Percentiles rank a stretch among this genome's conserved stretches.
Evolutionary conservation across 2,888 invertebrate genomes (phyloP).

Genomic region (Elmis aenea): DNA sequence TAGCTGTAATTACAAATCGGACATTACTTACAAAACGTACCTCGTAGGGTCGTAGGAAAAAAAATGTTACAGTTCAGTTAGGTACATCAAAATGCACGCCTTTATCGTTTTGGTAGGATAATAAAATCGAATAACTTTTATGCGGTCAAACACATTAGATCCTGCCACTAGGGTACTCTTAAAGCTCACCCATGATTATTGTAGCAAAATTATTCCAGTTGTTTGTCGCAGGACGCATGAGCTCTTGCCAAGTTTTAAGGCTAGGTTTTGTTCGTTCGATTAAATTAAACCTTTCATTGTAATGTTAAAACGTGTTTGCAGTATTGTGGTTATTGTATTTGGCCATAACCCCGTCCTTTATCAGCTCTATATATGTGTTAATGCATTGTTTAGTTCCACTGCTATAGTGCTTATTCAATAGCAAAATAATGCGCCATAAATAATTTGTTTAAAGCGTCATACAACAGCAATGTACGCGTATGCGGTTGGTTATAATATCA

Average conservation of each 20-base stretch:
- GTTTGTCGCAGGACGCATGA: conserved; percentile 30
- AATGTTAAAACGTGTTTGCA: conserved; percentile 44
- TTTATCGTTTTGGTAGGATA: too few species aligned
- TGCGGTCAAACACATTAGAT: conserved; percentile 31
- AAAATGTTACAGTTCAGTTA: too few species aligned
- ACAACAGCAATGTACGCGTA: too few species aligned
- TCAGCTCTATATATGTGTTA: conserved; percentile 39
- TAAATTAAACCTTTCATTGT: conserved; percentile 46
- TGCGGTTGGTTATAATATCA: too few species aligned
- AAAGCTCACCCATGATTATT: conserved; percentile 33
- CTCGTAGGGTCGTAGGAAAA: too few species aligned
- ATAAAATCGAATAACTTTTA: too few species aligned
- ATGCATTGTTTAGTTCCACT: conserved; percentile 35
- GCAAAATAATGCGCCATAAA: too few species aligned
- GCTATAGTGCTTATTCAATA: conserved; percentile 27
- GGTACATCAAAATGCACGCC: too few species aligned
- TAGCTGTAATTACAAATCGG: too few species aligned
- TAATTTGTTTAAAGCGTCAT: too few species aligned
- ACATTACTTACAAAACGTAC: too few species aligned
- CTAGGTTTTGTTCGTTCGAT: conserved; percentile 36
- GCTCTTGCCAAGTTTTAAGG: conserved; percentile 33
- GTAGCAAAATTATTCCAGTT: conserved; percentile 38
- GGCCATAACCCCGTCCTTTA: conserved; percentile 41
- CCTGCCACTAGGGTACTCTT: conserved; percentile 26
- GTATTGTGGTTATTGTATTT: conserved; percentile 41